Base-by-base conservation (phyloP, 2,888 invertebrate genomes). In the Drosophila hamatofila region DNA sequence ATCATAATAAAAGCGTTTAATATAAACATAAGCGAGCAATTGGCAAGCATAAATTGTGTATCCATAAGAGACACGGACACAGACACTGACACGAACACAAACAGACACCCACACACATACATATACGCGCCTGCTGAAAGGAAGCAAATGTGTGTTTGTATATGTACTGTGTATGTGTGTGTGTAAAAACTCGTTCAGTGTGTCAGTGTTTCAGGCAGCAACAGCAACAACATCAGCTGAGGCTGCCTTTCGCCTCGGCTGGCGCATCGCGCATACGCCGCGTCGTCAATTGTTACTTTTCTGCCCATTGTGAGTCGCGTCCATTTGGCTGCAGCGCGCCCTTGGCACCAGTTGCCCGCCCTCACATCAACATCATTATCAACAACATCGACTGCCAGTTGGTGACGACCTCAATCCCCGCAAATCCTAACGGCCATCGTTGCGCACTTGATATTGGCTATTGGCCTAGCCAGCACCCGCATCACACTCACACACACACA, bases 381-480 rank as follows among this genome's bases (percentile, higher is more conserved):
- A 30, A 30, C 33, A 56, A n/a, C 60, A 42, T 4, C 35, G 52
- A 42, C 39, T 39, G 49, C 35, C 16, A 37, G 35, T 37, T 37
- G 35, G 6, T 44, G 49, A 18, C 78, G 79, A 67, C 80, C 80
- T 59, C 65, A 79, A 75, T 83, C 66, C 55, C 66, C 37, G 46
- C 54, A 70, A 72, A 72, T 77, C 78, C 80, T 59, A 78, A 73
- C 69, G 80, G 57, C 74, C 72, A 71, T 63, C 72, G 75, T 35
- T 76, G 82, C 71, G 85, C 69, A 76, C 84, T 88, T 84, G 84
- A 85, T 88, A 88, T 88, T 84, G 88, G 71, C 83, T 77, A 80
- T 87, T 87, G 83, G 87, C 83, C 83, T 72, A 83, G 76, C 74
- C 72, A 58, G 25, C 64, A 39, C 64, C 55, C 62, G 37, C 68